Evolutionary conservation across 2,113 vertebrate genomes (phyloP).

Genomic region (Ictalurus furcatus): DNA sequence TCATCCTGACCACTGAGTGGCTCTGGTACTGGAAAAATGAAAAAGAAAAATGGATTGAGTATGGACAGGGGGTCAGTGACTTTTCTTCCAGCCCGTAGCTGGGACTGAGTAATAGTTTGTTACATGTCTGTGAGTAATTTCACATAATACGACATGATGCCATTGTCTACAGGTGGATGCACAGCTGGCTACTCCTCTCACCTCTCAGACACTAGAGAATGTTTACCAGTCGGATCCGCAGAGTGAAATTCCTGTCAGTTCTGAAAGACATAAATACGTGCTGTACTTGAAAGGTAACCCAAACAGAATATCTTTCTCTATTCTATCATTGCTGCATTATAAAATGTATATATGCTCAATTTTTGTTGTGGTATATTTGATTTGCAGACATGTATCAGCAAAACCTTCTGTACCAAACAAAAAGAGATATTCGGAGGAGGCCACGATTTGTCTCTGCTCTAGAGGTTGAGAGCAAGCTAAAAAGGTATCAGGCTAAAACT

Average conservation of each 20-base stretch:
- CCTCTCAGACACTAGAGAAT: conserved; percentile 68
- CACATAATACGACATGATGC: not conserved
- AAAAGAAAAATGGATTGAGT: conserved; percentile 79
- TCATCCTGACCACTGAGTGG: conserved; percentile 90
- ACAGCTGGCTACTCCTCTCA: conserved; percentile 43
- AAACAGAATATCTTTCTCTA: not conserved
- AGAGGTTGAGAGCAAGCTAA: conserved; percentile 74
- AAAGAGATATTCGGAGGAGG: conserved; percentile 78
- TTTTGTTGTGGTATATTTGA: not conserved
- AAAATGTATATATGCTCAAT: not conserved
- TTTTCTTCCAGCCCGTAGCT: not conserved
- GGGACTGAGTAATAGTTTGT: not conserved
- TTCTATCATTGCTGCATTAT: not conserved
- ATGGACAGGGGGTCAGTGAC: conserved; percentile 79
- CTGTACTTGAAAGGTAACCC: conserved; percentile 59
- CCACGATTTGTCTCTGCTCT: conserved; percentile 82
- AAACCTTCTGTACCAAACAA: conserved; percentile 73
- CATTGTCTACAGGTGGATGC: conserved; percentile 48
- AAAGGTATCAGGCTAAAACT: conserved; percentile 55
- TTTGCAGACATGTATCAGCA: conserved; percentile 83
- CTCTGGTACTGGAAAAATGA: conserved; percentile 90
- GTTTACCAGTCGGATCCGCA: conserved; percentile 61
- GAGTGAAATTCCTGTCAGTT: conserved; percentile 54
- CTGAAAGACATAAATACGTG: conserved; percentile 58
- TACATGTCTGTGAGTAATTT: not conserved